Evolutionary conservation across 2,113 vertebrate species (phyloP), one percentile per base, ranked within the genome.

Genomic region (Cinclus mexicanus): DNA sequence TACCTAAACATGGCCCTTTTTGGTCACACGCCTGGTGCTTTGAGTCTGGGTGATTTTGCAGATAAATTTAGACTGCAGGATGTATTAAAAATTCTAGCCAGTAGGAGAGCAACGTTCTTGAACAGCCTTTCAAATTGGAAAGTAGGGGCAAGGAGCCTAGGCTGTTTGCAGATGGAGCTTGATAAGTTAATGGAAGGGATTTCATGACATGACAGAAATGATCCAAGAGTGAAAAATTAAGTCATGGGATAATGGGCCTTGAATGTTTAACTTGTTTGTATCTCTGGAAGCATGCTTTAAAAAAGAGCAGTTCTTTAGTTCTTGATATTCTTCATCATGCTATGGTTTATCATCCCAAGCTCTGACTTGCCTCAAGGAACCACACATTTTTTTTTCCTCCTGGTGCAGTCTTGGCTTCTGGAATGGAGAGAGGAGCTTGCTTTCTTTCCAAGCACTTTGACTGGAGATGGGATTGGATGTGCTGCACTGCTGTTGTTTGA

Each of bases 151-250:
- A 93, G 49, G 49, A 95, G 69, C 61, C 57, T 24, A 11, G 83
- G 88, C 53, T 96, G 61, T 93, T 97, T 91, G 92, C 90, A 94
- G 92, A 95, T 97, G 93, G 42, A 89, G 52, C 44, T 63, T 25
- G 95, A 96, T 97, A 97, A 97, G 87, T 68, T 96, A 94, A 96
- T 95, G 92, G 70, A 94, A 91, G 41, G 70, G 92, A 93, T 96
- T 95, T 94, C 68, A 75, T 95, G 87, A 94, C 49, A 68, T 49
- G 84, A 87, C 92, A 95, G 78, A 80, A 96, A 89, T 79, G 65
- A 95, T 79, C 90, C 44, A 26, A 35, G 65, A 91, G 69, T 91
- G 65, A 96, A 94, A 96, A 94, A 93, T 87, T 67, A 84, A 93
- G 17, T 55, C 57, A 35, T 91, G 56, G 65, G 60, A 81, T 93